Base-by-base conservation (phyloP, 1,140 invertebrate genomes). In the Hestina assimilis region DNA sequence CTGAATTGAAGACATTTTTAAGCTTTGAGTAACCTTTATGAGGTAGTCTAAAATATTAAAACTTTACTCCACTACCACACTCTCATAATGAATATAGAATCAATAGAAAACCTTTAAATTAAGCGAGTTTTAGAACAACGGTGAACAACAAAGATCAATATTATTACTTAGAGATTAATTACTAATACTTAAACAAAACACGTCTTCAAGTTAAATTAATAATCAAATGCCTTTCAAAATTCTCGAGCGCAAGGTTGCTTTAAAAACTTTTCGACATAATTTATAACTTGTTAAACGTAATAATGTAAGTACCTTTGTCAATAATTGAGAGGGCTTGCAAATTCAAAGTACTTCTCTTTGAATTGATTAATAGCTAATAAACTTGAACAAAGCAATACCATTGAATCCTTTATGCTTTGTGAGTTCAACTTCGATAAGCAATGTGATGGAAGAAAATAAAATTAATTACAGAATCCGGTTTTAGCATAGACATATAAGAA, bases 331-430 rank as follows among this genome's bases (percentile, higher is more conserved):
- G 19, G 20, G 3, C 46, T 48, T 23, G 19, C 31, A 38, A 35
- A 9, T 23, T 38, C 31, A 0, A 35, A 38, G n/a, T 35, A 48
- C 35, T 45, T 48, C 2, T n/a, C 21, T 24, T 1, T 38, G 19
- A 48, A 48, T 29, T 7, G 15, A 29, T 48, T 35, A 48, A 48
- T 48, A 12, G 20, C 20, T 52, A 41, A 29, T 52, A 42, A 42
- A 42, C 14, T 42, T 42, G 42, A 52, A 52, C 50, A 52, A 52
- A 31, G 50, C 17, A 52, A 24, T 14, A 52, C 42, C 50, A 52
- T 42, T 42, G 24, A 52, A 52, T 52, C 50, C 38, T 40, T 52
- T 52, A 14, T 15, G 24, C 29, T 41, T 52, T 29, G n/a, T 52
- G 26, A 42, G 11, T 52, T 42, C 26, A 40, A 52, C 31, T 35